Evolutionary conservation across 2,113 vertebrate genomes (phyloP).

Genomic region (Poeciliopsis prolifica): DNA sequence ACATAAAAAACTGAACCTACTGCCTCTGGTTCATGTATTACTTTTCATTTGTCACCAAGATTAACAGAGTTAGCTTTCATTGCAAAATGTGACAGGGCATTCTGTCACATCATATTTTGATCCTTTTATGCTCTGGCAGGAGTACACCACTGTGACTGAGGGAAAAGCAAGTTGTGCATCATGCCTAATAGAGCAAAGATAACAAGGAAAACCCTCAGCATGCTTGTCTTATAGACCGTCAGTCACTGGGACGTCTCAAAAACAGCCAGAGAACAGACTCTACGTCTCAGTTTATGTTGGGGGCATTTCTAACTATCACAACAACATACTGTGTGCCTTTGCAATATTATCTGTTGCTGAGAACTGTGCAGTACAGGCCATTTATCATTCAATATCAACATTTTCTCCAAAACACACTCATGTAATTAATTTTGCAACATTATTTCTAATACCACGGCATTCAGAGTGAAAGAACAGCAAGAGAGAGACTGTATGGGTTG

Average conservation of each 20-base stretch:
- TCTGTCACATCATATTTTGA: constrained; percentile 33
- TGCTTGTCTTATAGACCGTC: constrained; percentile 35
- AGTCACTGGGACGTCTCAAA: constrained; percentile 20
- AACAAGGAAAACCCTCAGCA: constrained; percentile 54
- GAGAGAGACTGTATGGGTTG: too few species aligned
- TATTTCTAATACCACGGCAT: neutral
- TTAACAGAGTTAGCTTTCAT: constrained; percentile 9
- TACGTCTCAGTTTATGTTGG: neutral
- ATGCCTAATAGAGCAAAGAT: constrained; percentile 42
- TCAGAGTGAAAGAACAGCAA: neutral
- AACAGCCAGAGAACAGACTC: neutral
- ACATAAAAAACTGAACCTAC: neutral
- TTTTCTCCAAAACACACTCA: neutral
- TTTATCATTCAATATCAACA: neutral
- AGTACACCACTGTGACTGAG: neutral
- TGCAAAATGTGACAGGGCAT: constrained; percentile 27
- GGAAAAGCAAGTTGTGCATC: constrained; percentile 26
- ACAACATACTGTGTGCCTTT: neutral
- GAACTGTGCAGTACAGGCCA: neutral
- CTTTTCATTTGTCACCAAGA: constrained; percentile 11
- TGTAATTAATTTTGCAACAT: neutral
- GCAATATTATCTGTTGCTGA: neutral
- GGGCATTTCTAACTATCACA: too few species aligned
- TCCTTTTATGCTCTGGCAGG: neutral
- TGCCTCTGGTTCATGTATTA: constrained; percentile 16